A percentile compares a stretch with the other conserved stretches of the same genome.
These are phyloP conservation scores for Formica selysi DNA, from an alignment of 1,140 invertebrate species.

Conservation along the genomic window DNA sequence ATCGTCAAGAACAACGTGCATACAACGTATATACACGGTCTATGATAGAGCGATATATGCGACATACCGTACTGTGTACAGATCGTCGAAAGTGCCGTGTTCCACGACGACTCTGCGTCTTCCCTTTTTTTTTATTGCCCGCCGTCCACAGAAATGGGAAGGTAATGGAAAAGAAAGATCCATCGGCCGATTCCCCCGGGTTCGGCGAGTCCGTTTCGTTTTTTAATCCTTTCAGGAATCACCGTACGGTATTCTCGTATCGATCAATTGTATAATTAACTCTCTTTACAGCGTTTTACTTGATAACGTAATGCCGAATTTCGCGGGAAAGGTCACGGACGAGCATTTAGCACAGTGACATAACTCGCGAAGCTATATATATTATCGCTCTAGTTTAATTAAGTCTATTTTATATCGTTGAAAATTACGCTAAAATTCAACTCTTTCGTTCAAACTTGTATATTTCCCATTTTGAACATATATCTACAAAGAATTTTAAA, in stretches of 20 bases:
- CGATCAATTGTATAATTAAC: constrained; percentile 36
- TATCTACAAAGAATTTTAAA: not conserved
- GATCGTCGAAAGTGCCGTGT: constrained; percentile 49
- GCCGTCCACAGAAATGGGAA: constrained; percentile 56
- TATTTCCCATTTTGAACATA: not conserved
- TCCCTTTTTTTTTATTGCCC: constrained; percentile 47
- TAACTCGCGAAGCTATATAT: constrained; percentile 4
- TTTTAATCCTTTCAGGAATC: constrained; percentile 15
- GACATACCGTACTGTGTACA: constrained; percentile 51
- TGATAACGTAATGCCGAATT: constrained; percentile 11
- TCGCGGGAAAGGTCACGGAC: constrained; percentile 30
- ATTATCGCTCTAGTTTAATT: not conserved
- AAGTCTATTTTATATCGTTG: constrained; percentile 3
- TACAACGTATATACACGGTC: constrained; percentile 48
- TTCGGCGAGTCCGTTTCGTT: not conserved
- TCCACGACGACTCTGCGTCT: constrained; percentile 10
- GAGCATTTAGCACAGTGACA: constrained; percentile 24
- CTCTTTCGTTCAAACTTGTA: not conserved
- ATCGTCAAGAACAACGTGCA: constrained; percentile 46
- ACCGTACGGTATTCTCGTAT: not conserved
- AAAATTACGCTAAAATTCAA: not conserved
- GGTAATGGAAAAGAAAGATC: constrained; percentile 49
- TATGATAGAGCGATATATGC: constrained; percentile 47
- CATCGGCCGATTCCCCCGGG: not conserved
- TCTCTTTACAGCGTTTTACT: not conserved